phyloP scores from a whole-genome alignment of 64 coral and sea anemone species.

The Actinia equina region DNA sequence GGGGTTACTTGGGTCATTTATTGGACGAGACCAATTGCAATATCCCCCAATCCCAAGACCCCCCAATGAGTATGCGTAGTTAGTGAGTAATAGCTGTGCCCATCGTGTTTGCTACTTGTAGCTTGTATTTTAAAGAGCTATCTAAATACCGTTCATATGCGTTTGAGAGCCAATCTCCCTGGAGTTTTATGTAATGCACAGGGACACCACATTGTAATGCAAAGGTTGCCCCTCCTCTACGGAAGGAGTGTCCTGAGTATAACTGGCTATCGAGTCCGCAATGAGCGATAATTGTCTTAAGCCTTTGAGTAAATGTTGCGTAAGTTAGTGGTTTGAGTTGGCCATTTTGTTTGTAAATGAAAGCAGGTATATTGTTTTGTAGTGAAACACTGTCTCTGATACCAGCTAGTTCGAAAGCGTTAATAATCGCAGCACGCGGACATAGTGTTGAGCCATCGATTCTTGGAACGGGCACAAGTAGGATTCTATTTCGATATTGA shows the following conservation, averaged over 20 bases:
- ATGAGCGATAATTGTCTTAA: neutral
- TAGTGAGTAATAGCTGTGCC: too few species aligned
- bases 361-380: neutral
- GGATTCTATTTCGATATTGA: constrained; percentile 16
- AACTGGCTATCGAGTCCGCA: neutral
- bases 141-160: too few species aligned
- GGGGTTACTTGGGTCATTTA: too few species aligned
- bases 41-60: too few species aligned
- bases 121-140: too few species aligned
- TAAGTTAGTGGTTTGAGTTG: neutral
- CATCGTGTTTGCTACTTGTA: too few species aligned
- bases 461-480: neutral
- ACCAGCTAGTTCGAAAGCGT: neutral
- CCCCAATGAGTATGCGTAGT: too few species aligned
- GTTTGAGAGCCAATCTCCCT: neutral
- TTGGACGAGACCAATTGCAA: too few species aligned
- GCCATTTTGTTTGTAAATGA: neutral
- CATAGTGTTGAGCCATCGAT: neutral
- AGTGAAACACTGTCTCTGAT: neutral
- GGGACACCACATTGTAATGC: neutral
- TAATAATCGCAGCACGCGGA: neutral
- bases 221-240: neutral
- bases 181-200: neutral
- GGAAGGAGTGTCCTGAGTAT: neutral
- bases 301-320: neutral